phyloP scores from a whole-genome alignment of 2,113 vertebrate species.

The Ivindomyrus marchei region DNA sequence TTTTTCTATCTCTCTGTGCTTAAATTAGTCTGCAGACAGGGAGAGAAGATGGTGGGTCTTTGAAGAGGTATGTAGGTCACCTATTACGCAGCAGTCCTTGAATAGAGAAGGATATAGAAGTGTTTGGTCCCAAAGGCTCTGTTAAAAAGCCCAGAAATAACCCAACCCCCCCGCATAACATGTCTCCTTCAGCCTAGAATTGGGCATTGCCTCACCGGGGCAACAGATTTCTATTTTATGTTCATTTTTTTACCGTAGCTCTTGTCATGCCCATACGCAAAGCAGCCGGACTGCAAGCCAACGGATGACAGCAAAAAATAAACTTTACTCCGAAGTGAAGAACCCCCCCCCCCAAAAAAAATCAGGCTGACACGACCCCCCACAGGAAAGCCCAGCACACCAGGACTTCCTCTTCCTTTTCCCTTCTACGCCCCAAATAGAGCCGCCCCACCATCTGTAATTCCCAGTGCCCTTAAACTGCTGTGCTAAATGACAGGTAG shows the following conservation, averaged over 20 bases:
- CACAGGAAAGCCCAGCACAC: no score
- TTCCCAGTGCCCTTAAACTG: no score
- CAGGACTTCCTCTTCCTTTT: no score
- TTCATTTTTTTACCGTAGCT: background rate
- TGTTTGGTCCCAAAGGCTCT: conserved; percentile 38
- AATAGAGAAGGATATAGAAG: conserved; percentile 34
- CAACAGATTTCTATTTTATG: conserved; percentile 23
- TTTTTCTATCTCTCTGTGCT: background rate
- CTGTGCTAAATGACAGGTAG: no score
- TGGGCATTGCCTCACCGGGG: conserved; percentile 25
- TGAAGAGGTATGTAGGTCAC: conserved; percentile 41
- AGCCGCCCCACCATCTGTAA: no score
- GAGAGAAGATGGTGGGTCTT: conserved; percentile 22
- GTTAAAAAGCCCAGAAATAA: conserved; percentile 46
- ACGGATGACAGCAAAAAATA: background rate
- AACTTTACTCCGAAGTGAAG: background rate
- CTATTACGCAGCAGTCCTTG: conserved; percentile 43
- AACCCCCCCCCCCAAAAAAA: conserved; percentile 15
- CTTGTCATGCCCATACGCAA: background rate
- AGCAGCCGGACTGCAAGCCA: background rate
- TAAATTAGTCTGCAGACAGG: conserved; percentile 19
- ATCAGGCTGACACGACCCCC: no score
- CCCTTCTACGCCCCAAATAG: no score
- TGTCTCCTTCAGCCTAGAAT: conserved; percentile 34
- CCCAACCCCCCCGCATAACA: conserved; percentile 36